A percentile compares a stretch with the other conserved stretches of the same genome.
Conservation (phyloP, 1,140 invertebrate genomes). For the Cotesia vestalis region DNA sequence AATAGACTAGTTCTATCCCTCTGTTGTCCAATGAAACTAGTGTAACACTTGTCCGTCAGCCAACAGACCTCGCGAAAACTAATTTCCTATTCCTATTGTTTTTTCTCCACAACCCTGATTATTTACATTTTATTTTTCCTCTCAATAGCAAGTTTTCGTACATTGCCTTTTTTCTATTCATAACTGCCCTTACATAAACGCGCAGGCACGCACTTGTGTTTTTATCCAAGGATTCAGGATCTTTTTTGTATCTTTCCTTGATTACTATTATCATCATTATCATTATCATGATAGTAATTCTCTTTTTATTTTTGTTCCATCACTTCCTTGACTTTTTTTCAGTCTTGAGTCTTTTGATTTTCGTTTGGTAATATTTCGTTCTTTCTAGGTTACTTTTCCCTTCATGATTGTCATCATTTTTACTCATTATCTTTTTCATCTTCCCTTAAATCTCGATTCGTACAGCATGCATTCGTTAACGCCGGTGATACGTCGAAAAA, state of each 20-base stretch:
- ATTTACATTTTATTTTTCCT: background rate
- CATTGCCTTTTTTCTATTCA: background rate
- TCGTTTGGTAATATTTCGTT: constrained; percentile 3
- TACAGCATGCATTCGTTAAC: too few relatives aligned
- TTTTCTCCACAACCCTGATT: constrained; percentile 5
- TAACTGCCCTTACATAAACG: background rate
- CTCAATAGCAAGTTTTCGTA: background rate
- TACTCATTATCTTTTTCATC: constrained; percentile 2
- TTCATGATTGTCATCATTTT: constrained; percentile 6
- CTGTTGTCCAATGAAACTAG: constrained; percentile 10
- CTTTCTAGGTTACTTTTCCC: background rate
- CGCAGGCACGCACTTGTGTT: constrained; percentile 9
- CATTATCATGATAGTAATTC: background rate
- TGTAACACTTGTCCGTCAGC: constrained; percentile 5
- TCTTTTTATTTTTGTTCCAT: background rate
- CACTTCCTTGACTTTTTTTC: constrained; percentile 15
- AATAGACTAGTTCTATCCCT: background rate
- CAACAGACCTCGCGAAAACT: background rate
- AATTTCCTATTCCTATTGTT: constrained; percentile 14
- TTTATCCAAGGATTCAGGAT: too few relatives aligned
- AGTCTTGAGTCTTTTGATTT: background rate
- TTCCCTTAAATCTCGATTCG: background rate
- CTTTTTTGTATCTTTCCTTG: too few relatives aligned
- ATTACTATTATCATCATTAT: constrained; percentile 2
- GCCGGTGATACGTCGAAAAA: constrained; percentile 15